These are phyloP conservation scores for Leptinotarsa peninsularis DNA, from an alignment of 2,888 invertebrate genomes.

Conservation along the genomic window DNA sequence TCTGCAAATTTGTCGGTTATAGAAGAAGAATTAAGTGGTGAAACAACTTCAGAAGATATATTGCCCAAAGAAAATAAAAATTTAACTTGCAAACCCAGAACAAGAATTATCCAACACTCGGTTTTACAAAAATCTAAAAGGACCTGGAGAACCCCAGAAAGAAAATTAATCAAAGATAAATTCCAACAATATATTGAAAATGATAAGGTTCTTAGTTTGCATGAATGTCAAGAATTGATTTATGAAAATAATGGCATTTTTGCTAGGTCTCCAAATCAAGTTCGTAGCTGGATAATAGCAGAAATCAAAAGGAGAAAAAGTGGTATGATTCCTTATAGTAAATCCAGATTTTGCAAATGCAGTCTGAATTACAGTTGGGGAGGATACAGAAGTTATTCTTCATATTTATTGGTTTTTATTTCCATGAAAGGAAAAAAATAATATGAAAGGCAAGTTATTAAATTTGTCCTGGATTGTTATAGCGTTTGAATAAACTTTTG, in stretches of 20 bases:
- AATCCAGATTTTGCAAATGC: neutral
- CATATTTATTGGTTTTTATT: no score
- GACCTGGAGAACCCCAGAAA: slow-evolving; percentile 25
- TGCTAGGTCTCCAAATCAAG: neutral
- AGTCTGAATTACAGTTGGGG: neutral
- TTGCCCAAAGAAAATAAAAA: neutral
- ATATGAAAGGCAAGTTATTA: neutral
- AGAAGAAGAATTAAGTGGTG: neutral
- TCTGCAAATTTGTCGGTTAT: neutral
- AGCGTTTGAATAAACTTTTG: neutral
- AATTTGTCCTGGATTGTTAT: neutral
- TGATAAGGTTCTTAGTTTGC: neutral
- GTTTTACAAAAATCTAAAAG: slow-evolving; percentile 3
- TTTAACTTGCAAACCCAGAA: neutral
- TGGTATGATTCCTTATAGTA: neutral
- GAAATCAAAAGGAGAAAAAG: neutral
- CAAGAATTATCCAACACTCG: neutral
- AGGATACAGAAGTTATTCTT: no score
- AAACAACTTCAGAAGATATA: neutral
- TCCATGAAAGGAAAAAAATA: no score
- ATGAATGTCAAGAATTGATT: neutral
- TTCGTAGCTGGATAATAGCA: neutral
- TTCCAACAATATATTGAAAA: slow-evolving; percentile 16
- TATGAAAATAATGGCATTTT: neutral
- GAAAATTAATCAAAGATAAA: slow-evolving; percentile 13